phyloP scores from a whole-genome alignment of 2,888 invertebrate genomes.

The Nephrotoma appendiculata region DNA sequence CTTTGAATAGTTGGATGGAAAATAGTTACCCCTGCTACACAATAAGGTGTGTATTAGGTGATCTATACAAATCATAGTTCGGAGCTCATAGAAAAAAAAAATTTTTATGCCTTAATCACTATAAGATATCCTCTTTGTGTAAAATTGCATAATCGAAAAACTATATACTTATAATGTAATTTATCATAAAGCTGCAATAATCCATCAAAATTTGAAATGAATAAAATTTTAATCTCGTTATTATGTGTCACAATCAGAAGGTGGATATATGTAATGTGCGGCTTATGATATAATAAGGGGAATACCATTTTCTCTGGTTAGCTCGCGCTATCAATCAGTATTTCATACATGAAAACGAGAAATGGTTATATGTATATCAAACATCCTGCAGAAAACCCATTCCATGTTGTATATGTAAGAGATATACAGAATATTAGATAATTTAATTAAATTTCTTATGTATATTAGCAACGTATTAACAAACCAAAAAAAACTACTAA shows the following conservation, averaged over 20 bases:
- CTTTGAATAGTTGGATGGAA: no score
- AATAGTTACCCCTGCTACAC: no score
- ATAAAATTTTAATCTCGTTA: neutral
- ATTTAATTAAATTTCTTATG: neutral
- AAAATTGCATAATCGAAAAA: neutral
- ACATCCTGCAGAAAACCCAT: neutral
- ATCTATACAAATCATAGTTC: no score
- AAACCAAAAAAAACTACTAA: neutral
- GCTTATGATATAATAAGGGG: neutral
- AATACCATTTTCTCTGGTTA: neutral
- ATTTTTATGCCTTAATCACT: no score
- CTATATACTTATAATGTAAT: neutral
- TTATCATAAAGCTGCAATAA: neutral
- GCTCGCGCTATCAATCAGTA: neutral
- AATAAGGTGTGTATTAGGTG: no score
- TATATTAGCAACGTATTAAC: neutral
- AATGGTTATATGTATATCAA: neutral
- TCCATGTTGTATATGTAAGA: neutral
- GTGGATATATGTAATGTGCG: neutral
- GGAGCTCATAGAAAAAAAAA: no score
- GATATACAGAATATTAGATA: neutral
- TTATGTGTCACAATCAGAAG: neutral
- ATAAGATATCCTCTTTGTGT: neutral
- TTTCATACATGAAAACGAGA: neutral
- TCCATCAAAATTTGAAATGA: neutral